phyloP scores from a whole-genome alignment of 2,888 invertebrate species.

The Cephonodes hylas region DNA sequence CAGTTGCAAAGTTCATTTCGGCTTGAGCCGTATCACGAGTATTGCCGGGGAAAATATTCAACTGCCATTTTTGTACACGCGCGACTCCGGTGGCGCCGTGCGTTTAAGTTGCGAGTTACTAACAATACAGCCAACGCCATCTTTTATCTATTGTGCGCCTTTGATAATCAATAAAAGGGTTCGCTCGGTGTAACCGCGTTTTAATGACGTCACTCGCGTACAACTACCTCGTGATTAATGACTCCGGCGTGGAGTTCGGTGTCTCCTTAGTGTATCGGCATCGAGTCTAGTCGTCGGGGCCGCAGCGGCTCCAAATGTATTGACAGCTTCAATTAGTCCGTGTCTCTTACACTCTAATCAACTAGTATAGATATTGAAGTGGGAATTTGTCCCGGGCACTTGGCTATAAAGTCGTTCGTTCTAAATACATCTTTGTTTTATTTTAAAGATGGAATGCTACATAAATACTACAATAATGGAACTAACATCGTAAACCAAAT shows the following conservation, averaged over 20 bases:
- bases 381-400: not conserved
- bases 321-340: not conserved
- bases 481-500: not conserved
- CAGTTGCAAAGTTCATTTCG: conserved; percentile 39
- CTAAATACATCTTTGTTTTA: not conserved
- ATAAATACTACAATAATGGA: not conserved
- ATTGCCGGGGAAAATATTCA: conserved; percentile 75
- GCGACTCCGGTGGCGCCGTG: conserved; percentile 80
- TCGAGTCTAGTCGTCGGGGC: not conserved
- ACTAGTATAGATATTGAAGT: not conserved
- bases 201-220: conserved; percentile 25
- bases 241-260: not conserved
- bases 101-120: conserved; percentile 66
- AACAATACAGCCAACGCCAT: conserved; percentile 76
- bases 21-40: conserved; percentile 28
- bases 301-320: not conserved
- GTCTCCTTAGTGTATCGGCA: not conserved
- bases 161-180: conserved; percentile 71
- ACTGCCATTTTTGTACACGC: conserved; percentile 78
- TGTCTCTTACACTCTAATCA: not conserved
- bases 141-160: conserved; percentile 74
- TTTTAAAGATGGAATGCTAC: not conserved
- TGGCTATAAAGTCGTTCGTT: not conserved
- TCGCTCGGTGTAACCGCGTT: conserved; percentile 42
- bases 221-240: conserved; percentile 14